Conservation (phyloP, 2,113 vertebrate species). For the Bos indicus region DNA sequence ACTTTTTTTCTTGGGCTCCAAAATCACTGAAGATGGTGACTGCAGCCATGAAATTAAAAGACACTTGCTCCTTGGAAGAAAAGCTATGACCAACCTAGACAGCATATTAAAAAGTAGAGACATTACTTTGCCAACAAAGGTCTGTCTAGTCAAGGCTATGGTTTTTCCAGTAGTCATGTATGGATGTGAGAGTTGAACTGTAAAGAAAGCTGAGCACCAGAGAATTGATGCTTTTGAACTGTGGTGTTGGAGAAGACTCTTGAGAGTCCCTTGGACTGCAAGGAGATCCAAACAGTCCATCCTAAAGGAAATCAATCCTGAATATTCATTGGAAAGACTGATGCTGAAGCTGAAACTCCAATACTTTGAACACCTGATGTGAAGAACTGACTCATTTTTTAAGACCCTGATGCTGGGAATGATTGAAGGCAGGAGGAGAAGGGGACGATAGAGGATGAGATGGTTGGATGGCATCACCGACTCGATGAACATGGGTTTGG, state of each 20-base stretch:
- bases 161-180: not conserved
- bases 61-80: not conserved
- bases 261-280: not conserved
- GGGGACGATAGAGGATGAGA: not conserved
- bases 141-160: not conserved
- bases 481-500: not conserved
- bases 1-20: not conserved
- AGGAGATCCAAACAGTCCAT: not conserved
- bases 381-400: not conserved
- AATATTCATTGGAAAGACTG: not conserved
- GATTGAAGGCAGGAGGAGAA: not conserved
- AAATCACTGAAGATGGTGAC: not conserved
- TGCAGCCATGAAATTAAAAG: not conserved
- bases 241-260: not conserved
- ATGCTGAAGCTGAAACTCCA: not conserved
- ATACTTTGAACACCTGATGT: not conserved
- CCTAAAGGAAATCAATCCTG: not conserved
- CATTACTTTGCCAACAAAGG: not conserved
- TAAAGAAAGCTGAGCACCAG: not conserved
- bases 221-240: not conserved
- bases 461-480: not conserved
- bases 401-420: not conserved
- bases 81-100: not conserved
- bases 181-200: not conserved
- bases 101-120: not conserved